A percentile compares a stretch with the other conserved stretches of the same genome.
Evolutionary conservation across 2,113 vertebrate species (phyloP).

Genomic region (Planiliza haematocheilus): DNA sequence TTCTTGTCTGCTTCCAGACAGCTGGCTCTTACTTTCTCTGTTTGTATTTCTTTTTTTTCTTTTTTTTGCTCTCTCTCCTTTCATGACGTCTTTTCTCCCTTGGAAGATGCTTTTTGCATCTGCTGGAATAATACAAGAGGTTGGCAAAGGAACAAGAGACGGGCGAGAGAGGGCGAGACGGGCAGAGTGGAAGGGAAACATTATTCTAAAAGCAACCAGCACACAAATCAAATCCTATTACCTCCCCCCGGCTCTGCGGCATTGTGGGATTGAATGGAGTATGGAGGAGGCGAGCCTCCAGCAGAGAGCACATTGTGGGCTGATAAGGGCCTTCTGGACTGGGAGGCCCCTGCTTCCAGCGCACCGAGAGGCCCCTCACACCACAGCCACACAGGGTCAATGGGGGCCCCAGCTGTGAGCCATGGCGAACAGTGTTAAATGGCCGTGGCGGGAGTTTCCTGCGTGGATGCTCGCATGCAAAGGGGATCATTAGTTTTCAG

Average conservation of each 20-base stretch:
- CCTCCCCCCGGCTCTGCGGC: slow-evolving; percentile 73
- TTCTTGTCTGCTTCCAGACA: slow-evolving; percentile 45
- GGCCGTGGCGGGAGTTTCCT: slow-evolving; percentile 81
- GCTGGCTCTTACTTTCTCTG: slow-evolving; percentile 40
- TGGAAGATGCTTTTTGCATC: slow-evolving; percentile 66
- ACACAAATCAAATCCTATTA: slow-evolving; percentile 87
- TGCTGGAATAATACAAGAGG: slow-evolving; percentile 69
- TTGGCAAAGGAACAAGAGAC: slow-evolving; percentile 61
- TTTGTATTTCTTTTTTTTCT: slow-evolving; percentile 38
- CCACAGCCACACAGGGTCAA: slow-evolving; percentile 78
- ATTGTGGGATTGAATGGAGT: slow-evolving; percentile 83
- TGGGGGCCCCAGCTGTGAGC: slow-evolving; percentile 79
- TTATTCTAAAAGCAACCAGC: slow-evolving; percentile 77
- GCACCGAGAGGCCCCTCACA: slow-evolving; percentile 78
- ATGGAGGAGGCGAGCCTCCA: slow-evolving; percentile 77
- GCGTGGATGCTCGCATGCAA: background rate
- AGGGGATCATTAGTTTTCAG: slow-evolving; percentile 14
- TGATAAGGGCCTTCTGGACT: slow-evolving; percentile 76
- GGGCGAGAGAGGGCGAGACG: slow-evolving; percentile 45
- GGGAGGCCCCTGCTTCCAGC: slow-evolving; percentile 67
- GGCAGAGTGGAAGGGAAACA: slow-evolving; percentile 46
- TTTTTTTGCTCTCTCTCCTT: slow-evolving; percentile 33
- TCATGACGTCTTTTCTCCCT: slow-evolving; percentile 39
- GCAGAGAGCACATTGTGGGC: slow-evolving; percentile 83
- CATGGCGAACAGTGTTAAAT: slow-evolving; percentile 81